Percentiles rank a stretch among this genome's conserved stretches.
Evolutionary conservation across 23 tunicate genomes (phyloP).

Genomic region (Styela clava): DNA sequence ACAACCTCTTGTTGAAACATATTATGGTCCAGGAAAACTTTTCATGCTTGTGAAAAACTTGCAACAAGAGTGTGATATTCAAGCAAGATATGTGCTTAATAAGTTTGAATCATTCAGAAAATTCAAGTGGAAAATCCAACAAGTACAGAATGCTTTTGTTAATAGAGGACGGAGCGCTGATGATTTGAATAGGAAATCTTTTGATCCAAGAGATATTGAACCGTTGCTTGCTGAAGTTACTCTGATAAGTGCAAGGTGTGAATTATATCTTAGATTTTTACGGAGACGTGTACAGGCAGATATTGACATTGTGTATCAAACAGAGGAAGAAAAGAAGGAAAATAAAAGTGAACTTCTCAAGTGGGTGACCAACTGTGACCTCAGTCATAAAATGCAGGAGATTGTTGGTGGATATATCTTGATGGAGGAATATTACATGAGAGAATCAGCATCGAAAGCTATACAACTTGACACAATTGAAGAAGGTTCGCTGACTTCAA

Average conservation of each 20-base stretch:
- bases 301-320: constrained; percentile 86
- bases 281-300: constrained; percentile 82
- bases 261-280: constrained; percentile 86
- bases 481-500: constrained; percentile 51
- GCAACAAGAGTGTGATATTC: constrained; percentile 87
- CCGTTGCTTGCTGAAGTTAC: constrained; percentile 80
- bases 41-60: constrained; percentile 70
- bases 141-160: constrained; percentile 50
- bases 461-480: constrained; percentile 64
- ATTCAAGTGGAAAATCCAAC: constrained; percentile 46
- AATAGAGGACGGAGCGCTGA: constrained; percentile 20
- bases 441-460: constrained; percentile 86
- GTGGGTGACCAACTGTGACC: constrained; percentile 74
- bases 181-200: constrained; percentile 10
- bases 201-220: constrained; percentile 85
- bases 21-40: constrained; percentile 98
- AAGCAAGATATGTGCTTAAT: constrained; percentile 24
- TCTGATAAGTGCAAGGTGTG: constrained; percentile 70
- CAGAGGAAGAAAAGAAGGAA: constrained; percentile 48
- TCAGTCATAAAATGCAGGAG: constrained; percentile 68
- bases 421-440: constrained; percentile 98
- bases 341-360: constrained; percentile 45
- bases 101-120: constrained; percentile 48
- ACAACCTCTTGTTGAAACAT: constrained; percentile 96
- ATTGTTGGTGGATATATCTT: constrained; percentile 81